Evolutionary conservation across 2,888 invertebrate species (phyloP).

Genomic region (Thecophora atra): DNA sequence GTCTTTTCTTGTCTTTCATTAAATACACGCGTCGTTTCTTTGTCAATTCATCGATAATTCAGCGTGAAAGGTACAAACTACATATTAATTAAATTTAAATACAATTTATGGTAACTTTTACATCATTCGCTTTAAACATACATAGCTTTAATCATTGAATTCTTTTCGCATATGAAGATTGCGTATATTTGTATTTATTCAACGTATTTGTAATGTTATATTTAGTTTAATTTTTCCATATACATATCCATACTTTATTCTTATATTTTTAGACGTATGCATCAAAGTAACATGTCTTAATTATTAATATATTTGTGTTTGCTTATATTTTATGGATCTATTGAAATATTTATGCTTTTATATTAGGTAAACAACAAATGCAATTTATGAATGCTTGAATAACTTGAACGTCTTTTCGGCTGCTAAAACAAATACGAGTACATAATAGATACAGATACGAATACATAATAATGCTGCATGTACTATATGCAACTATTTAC

Average conservation of each 20-base stretch:
- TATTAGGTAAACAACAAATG: slow-evolving; percentile 37
- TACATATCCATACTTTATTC: background rate
- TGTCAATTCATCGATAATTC: too few relatives aligned
- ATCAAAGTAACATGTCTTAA: slow-evolving; percentile 38
- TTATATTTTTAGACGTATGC: slow-evolving; percentile 23
- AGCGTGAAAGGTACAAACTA: too few relatives aligned
- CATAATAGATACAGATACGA: background rate
- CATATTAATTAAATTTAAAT: background rate
- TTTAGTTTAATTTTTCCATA: too few relatives aligned
- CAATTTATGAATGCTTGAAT: slow-evolving; percentile 29
- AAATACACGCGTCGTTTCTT: too few relatives aligned
- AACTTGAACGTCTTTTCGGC: slow-evolving; percentile 3
- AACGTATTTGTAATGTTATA: too few relatives aligned
- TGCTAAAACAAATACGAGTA: slow-evolving; percentile 19
- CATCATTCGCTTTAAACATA: background rate
- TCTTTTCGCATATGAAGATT: too few relatives aligned
- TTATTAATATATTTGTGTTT: slow-evolving; percentile 30
- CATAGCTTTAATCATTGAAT: too few relatives aligned
- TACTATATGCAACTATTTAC: too few relatives aligned
- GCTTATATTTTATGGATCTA: background rate
- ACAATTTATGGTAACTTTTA: background rate
- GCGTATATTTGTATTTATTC: too few relatives aligned
- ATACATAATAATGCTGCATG: background rate
- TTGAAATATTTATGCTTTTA: slow-evolving; percentile 31
- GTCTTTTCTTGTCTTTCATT: too few relatives aligned